A percentile compares a stretch with the other conserved stretches of the same genome.
Evolutionary conservation across 2,113 vertebrate genomes (phyloP).

Genomic region (Scopus umbretta): DNA sequence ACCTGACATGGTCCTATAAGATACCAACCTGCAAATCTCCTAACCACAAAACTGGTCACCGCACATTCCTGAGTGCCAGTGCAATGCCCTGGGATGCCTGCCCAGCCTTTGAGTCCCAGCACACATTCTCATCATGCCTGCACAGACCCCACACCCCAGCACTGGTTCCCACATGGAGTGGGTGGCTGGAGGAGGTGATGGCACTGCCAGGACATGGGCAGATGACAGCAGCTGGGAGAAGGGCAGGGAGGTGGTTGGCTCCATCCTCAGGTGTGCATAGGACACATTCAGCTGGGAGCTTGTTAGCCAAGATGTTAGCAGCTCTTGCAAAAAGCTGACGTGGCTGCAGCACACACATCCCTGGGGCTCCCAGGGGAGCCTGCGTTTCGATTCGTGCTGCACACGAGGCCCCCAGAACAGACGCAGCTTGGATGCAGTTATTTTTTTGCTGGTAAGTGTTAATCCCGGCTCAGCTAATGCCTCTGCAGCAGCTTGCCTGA

Average conservation of each 20-base stretch:
- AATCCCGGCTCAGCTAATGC: conserved; percentile 18
- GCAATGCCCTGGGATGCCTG: rapidly evolving
- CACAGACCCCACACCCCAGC: neutral
- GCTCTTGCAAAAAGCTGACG: conserved; percentile 53
- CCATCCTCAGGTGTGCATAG: conserved; percentile 6
- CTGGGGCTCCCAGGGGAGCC: conserved; percentile 42
- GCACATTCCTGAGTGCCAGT: neutral
- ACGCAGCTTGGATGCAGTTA: conserved; percentile 25
- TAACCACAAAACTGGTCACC: neutral
- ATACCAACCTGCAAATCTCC: neutral
- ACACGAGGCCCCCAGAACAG: conserved; percentile 22
- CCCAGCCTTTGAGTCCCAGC: neutral
- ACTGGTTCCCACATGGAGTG: rapidly evolving
- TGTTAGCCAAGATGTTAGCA: conserved; percentile 48
- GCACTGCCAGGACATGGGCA: neutral
- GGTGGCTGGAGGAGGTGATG: neutral
- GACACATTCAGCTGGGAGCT: conserved; percentile 50
- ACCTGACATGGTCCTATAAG: rapidly evolving
- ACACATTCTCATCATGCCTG: rapidly evolving
- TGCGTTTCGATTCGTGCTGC: conserved; percentile 10
- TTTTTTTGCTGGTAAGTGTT: conserved; percentile 9
- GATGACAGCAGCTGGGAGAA: neutral
- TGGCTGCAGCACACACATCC: conserved; percentile 34
- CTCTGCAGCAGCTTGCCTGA: neutral
- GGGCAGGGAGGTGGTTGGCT: neutral